Evolutionary conservation across 2,797 vertebrate genomes (phyloP).

Genomic region (Crocodylus rhombifer): DNA sequence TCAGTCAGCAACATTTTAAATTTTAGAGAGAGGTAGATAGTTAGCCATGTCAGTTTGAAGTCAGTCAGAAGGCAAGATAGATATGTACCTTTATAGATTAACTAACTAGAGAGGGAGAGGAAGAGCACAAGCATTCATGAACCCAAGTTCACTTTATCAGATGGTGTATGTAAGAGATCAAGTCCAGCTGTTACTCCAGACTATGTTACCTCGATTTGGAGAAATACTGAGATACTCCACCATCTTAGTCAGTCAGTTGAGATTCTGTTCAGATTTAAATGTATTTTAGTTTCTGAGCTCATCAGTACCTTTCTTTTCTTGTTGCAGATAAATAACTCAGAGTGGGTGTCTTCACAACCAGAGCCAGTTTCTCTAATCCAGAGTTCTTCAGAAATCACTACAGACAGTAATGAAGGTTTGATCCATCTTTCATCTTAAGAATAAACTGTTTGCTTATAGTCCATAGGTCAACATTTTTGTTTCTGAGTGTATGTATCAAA

Average conservation of each 20-base stretch:
- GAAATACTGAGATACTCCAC: not conserved
- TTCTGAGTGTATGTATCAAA: not conserved
- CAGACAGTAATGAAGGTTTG: conserved; percentile 66
- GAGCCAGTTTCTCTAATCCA: conserved; percentile 30
- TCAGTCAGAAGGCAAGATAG: too few species aligned
- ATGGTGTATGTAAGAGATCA: not conserved
- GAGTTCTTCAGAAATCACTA: conserved; percentile 17
- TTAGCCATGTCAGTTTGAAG: too few species aligned
- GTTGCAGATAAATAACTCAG: conserved; percentile 46
- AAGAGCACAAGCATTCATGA: too few species aligned
- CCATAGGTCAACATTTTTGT: not conserved
- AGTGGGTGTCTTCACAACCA: conserved; percentile 25
- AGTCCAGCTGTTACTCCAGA: not conserved
- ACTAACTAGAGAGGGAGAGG: too few species aligned
- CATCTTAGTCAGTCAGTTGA: not conserved
- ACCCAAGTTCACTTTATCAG: too few species aligned
- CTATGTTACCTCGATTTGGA: not conserved
- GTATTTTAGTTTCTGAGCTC: not conserved
- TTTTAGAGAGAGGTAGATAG: too few species aligned
- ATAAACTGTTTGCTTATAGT: not conserved
- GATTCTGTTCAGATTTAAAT: not conserved
- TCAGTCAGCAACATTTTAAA: not conserved
- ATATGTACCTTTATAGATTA: too few species aligned
- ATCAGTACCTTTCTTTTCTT: not conserved
- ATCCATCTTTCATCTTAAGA: not conserved